These are phyloP conservation scores for Tangachromis dhanisi DNA, from an alignment of 2,113 vertebrate species.

Conservation along the genomic window DNA sequence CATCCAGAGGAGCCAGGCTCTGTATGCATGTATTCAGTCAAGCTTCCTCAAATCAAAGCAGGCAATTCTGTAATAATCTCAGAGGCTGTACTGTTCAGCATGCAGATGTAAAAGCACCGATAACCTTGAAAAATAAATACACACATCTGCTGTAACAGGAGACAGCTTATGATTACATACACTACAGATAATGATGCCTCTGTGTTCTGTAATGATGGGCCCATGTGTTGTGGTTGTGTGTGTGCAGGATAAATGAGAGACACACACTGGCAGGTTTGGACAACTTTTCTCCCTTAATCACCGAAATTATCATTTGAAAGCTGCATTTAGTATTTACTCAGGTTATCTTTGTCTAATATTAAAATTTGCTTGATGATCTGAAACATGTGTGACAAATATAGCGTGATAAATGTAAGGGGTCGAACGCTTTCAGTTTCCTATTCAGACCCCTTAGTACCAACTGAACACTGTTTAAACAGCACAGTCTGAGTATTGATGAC, in stretches of 20 bases:
- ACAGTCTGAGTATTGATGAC: neutral
- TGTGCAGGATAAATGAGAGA: neutral
- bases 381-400: neutral
- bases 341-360: neutral
- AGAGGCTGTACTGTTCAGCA: neutral
- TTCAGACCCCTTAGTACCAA: neutral
- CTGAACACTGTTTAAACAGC: neutral
- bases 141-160: neutral
- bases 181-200: neutral
- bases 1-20: neutral
- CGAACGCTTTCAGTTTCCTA: neutral
- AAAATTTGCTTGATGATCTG: neutral
- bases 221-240: neutral
- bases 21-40: neutral
- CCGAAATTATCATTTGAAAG: neutral
- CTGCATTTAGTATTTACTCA: neutral
- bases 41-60: conserved; percentile 1
- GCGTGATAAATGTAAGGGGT: neutral
- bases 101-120: neutral
- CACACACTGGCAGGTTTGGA: neutral
- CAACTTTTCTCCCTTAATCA: neutral
- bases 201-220: neutral
- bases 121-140: neutral
- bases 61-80: neutral
- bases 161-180: neutral